Percentiles rank a stretch among this genome's conserved stretches.
Evolutionary conservation across 2,888 invertebrate species (phyloP).

Genomic region (Glaucopsyche alexis): DNA sequence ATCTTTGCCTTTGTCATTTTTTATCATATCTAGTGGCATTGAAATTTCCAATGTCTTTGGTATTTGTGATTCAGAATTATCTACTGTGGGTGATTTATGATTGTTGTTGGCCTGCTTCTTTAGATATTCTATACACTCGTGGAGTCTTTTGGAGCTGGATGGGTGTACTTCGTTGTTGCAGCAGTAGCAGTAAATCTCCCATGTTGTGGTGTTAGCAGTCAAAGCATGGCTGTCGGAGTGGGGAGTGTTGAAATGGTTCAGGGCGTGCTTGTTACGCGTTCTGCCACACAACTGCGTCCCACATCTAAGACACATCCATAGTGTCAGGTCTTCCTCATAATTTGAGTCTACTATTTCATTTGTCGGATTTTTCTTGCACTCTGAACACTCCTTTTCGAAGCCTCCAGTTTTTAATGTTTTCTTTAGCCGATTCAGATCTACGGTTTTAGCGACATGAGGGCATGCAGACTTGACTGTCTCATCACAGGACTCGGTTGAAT

Average conservation of each 20-base stretch:
- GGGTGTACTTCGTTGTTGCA: conserved; percentile 86
- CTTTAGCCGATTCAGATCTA: conserved; percentile 81
- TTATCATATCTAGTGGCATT: conserved; percentile 49
- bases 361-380: conserved; percentile 77
- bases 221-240: conserved; percentile 88
- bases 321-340: conserved; percentile 72
- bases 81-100: conserved; percentile 62
- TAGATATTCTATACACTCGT: conserved; percentile 87
- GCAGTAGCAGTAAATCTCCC: conserved; percentile 89
- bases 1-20: conserved; percentile 64
- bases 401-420: conserved; percentile 78
- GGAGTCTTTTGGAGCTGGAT: conserved; percentile 82
- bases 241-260: conserved; percentile 86
- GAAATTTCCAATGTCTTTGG: conserved; percentile 47
- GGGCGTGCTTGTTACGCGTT: conserved; percentile 84
- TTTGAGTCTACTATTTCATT: conserved; percentile 67
- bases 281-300: conserved; percentile 88
- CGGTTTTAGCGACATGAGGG: conserved; percentile 84
- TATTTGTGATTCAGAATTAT: conserved; percentile 43
- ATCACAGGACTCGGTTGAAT: conserved; percentile 86
- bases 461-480: conserved; percentile 83
- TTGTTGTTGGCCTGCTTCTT: conserved; percentile 76
- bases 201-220: conserved; percentile 84
- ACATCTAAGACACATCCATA: conserved; percentile 92
- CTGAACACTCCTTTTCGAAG: conserved; percentile 78